Evolutionary conservation across 92 coral and sea anemone genomes (phyloP).

Genomic region (Paragorgia papillata): DNA sequence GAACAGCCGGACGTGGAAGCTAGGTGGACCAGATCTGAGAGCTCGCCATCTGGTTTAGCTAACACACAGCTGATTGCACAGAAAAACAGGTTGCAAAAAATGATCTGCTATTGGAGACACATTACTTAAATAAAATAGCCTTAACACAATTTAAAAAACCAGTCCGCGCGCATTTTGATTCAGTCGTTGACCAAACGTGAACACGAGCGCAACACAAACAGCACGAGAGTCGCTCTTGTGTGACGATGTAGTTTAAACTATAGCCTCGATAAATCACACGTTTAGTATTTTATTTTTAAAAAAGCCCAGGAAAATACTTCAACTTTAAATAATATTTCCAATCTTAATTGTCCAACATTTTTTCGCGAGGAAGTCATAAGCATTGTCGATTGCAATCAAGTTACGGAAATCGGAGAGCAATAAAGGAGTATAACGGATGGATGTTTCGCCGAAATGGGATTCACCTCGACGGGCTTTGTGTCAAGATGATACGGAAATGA

Average conservation of each 20-base stretch:
- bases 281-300: too few relatives aligned
- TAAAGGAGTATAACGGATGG: neutral
- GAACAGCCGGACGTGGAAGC: neutral
- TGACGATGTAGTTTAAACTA: neutral
- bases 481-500: neutral
- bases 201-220: neutral
- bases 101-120: conserved; percentile 17
- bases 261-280: too few relatives aligned
- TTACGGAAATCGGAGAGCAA: neutral
- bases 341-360: neutral
- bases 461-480: neutral
- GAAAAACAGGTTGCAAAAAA: conserved; percentile 33
- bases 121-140: conserved; percentile 46
- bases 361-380: neutral
- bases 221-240: neutral
- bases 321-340: neutral
- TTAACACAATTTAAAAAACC: conserved; percentile 31
- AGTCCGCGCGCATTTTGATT: conserved; percentile 16
- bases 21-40: neutral
- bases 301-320: neutral
- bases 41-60: conserved; percentile 22
- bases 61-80: conserved; percentile 45
- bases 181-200: conserved; percentile 18
- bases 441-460: neutral
- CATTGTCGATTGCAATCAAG: neutral